Evolutionary conservation across 2,888 invertebrate genomes (phyloP).

Genomic region (Amphipyra berbera): DNA sequence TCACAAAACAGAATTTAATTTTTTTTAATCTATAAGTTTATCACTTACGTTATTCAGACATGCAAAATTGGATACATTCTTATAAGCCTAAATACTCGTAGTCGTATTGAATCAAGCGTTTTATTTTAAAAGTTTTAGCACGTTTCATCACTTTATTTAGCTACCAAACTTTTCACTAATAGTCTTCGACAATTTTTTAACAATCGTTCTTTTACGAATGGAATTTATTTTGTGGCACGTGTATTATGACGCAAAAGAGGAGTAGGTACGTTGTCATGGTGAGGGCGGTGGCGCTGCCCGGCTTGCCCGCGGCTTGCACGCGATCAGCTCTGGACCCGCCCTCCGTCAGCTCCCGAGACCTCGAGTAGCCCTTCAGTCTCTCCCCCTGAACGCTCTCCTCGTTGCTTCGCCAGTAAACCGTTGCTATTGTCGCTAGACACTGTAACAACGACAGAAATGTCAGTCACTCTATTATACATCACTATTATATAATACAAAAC

Average conservation of each 20-base stretch:
- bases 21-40: conserved; percentile 14
- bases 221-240: conserved; percentile 54
- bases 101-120: conserved; percentile 44
- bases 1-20: conserved; percentile 52
- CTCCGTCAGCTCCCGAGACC: conserved; percentile 93
- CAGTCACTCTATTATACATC: conserved; percentile 8
- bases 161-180: conserved; percentile 42
- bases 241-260: conserved; percentile 57
- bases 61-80: conserved; percentile 48
- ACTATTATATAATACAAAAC: too few species aligned
- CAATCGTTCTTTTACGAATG: conserved; percentile 50
- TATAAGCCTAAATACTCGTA: conserved; percentile 43
- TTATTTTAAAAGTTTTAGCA: conserved; percentile 58
- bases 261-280: conserved; percentile 59
- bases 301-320: conserved; percentile 91
- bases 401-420: conserved; percentile 96
- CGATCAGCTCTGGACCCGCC: conserved; percentile 93
- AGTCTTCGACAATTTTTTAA: conserved; percentile 28
- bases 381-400: conserved; percentile 96
- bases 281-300: conserved; percentile 64
- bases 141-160: conserved; percentile 48
- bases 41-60: conserved; percentile 45
- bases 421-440: conserved; percentile 96
- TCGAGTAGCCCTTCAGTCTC: conserved; percentile 93
- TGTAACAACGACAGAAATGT: conserved; percentile 67